Evolutionary conservation across 2,113 vertebrate species (phyloP).

Genomic region (Mus musculus): GRCm39 chr3:27959001-27959500

Average conservation of each 20-base stretch:
- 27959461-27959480: conserved; percentile 83
- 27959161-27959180: neutral
- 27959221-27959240: conserved; percentile 77
- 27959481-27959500: conserved; percentile 79
- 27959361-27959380: conserved; percentile 63
- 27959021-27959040: neutral
- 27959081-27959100: neutral
- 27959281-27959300: neutral
- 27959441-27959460: conserved; percentile 86
- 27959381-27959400: conserved; percentile 61
- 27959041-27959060: neutral
- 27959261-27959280: neutral
- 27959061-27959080: neutral
- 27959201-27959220: conserved; percentile 88
- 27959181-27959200: conserved; percentile 81
- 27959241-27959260: conserved; percentile 65
- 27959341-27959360: fast-evolving
- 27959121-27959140: neutral
- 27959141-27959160: neutral
- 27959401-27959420: conserved; percentile 67
- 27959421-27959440: conserved; percentile 86
- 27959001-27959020: neutral
- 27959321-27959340: neutral
- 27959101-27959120: neutral
- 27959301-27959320: neutral